These are phyloP conservation scores for Coryphaenoides rupestris DNA, from an alignment of 2,113 vertebrate species.

Conservation along the genomic window DNA sequence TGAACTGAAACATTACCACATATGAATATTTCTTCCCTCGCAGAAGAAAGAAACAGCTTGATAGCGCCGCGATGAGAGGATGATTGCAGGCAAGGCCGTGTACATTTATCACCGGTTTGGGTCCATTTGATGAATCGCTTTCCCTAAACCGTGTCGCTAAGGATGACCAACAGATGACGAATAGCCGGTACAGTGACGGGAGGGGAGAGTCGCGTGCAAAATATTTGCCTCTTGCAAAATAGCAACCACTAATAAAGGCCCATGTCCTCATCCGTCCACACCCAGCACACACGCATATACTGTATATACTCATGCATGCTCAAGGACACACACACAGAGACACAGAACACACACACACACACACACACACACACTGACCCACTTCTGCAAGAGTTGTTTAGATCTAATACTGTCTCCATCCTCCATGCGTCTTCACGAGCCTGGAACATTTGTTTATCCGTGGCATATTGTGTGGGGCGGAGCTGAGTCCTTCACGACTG, in stretches of 20 bases:
- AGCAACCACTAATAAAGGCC: too few species aligned
- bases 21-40: slow-evolving; percentile 35
- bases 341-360: not conserved
- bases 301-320: not conserved
- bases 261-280: not conserved
- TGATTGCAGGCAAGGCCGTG: too few species aligned
- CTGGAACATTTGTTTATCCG: slow-evolving; percentile 52
- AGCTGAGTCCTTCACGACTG: slow-evolving; percentile 54
- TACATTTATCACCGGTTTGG: too few species aligned
- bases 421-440: slow-evolving; percentile 23
- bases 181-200: too few species aligned
- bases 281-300: not conserved
- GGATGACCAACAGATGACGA: too few species aligned
- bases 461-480: slow-evolving; percentile 42
- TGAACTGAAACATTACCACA: slow-evolving; percentile 48
- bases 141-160: too few species aligned
- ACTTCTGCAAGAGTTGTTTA: slow-evolving; percentile 55
- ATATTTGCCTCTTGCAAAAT: too few species aligned
- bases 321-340: not conserved
- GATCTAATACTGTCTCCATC: slow-evolving; percentile 43
- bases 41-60: too few species aligned
- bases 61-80: too few species aligned
- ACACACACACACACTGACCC: slow-evolving; percentile 30
- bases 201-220: too few species aligned
- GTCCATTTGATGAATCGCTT: too few species aligned